A percentile compares a stretch with the other conserved stretches of the same genome.
Conservation (phyloP, 2,797 vertebrate species). For the Spatula versicolor region DNA sequence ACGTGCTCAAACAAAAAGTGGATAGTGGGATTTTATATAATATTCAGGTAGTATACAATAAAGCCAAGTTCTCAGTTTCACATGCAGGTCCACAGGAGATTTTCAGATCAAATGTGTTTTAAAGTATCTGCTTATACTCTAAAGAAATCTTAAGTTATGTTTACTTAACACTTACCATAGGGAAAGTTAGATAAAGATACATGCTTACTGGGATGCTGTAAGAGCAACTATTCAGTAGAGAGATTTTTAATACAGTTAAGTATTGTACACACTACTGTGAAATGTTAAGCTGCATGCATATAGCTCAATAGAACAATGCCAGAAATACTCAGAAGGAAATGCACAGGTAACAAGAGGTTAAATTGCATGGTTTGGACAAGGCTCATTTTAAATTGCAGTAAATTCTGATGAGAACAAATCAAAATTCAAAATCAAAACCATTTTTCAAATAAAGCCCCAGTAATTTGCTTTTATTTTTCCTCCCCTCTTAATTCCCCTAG, state of each 20-base stretch:
- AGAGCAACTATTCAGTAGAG: neutral
- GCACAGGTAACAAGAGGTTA: constrained; percentile 3
- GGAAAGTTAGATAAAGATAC: neutral
- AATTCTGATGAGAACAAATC: constrained; percentile 27
- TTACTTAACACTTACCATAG: neutral
- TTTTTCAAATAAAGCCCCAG: constrained; percentile 72
- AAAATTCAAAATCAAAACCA: constrained; percentile 61
- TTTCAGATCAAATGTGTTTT: neutral
- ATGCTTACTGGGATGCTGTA: no score
- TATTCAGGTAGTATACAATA: neutral
- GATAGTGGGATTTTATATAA: neutral
- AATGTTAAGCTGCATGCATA: neutral
- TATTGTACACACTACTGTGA: neutral
- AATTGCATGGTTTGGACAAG: neutral
- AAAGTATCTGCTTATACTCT: neutral
- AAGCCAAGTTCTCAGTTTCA: neutral
- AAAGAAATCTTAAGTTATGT: neutral
- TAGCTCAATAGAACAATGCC: constrained; percentile 5
- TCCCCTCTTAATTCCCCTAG: constrained; percentile 17
- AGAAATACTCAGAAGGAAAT: neutral
- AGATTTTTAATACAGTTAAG: neutral
- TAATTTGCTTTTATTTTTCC: constrained; percentile 54
- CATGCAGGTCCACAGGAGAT: neutral
- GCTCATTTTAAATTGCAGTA: neutral
- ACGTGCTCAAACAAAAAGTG: neutral